Percentiles rank a stretch among this genome's conserved stretches.
These are phyloP conservation scores for Poeciliopsis occidentalis DNA, from an alignment of 2,113 vertebrate genomes.

Conservation along the genomic window DNA sequence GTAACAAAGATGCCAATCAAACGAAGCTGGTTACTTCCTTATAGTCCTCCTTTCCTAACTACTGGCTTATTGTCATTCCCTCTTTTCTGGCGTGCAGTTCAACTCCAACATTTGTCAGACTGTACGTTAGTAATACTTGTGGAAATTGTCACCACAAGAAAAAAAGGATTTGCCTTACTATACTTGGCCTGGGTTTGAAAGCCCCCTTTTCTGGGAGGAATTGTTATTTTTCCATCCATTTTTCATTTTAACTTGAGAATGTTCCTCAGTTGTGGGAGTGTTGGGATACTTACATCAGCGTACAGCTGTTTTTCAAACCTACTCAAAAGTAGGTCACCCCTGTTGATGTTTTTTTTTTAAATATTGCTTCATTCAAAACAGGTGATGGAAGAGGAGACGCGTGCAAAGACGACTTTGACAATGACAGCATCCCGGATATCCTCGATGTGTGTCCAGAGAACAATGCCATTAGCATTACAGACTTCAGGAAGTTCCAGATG, in stretches of 20 bases:
- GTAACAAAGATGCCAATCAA: conserved; percentile 55
- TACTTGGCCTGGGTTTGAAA: conserved; percentile 52
- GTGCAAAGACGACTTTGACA: conserved; percentile 98
- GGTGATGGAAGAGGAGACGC: conserved; percentile 94
- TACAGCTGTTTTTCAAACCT: conserved; percentile 30
- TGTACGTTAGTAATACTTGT: conserved; percentile 60
- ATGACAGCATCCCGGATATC: conserved; percentile 92
- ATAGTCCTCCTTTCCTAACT: conserved; percentile 45
- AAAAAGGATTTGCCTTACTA: conserved; percentile 50
- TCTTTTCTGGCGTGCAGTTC: conserved; percentile 40
- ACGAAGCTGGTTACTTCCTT: conserved; percentile 49
- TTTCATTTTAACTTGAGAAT: conserved; percentile 48
- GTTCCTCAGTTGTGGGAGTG: conserved; percentile 32
- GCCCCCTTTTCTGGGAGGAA: conserved; percentile 44
- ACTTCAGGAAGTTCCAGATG: conserved; percentile 99
- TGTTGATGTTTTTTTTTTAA: conserved; percentile 2
- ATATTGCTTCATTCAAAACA: conserved; percentile 53
- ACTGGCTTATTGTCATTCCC: conserved; percentile 43
- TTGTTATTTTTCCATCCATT: conserved; percentile 48
- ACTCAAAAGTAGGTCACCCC: conserved; percentile 24
- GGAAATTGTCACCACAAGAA: conserved; percentile 65
- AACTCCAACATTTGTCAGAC: conserved; percentile 60
- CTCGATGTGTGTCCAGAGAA: conserved; percentile 96
- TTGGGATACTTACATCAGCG: conserved; percentile 37
- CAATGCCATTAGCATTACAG: conserved; percentile 90